A percentile compares a stretch with the other conserved stretches of the same genome.
These are phyloP conservation scores for Colaptes auratus DNA, from an alignment of 2,113 vertebrate species.

Conservation along the genomic window DNA sequence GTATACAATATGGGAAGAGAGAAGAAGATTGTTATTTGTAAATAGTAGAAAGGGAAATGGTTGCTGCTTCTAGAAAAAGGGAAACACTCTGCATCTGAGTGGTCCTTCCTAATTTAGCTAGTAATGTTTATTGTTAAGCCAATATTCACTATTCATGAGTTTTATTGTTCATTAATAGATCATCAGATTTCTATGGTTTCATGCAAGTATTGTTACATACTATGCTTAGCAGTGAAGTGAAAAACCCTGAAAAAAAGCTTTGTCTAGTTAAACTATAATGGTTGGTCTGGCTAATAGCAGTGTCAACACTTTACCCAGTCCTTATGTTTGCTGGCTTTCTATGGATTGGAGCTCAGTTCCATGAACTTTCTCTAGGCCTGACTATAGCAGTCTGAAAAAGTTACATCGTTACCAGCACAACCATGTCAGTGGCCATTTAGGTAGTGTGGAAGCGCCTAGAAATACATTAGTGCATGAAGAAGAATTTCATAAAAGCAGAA, in stretches of 20 bases:
- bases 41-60: neutral
- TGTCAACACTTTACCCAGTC: neutral
- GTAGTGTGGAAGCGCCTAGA: neutral
- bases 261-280: neutral
- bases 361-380: neutral
- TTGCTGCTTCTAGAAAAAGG: neutral
- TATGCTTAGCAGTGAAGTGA: neutral
- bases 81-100: neutral
- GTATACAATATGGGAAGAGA: neutral
- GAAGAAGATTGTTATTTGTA: neutral
- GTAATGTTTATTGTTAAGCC: neutral
- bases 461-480: neutral
- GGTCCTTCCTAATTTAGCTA: neutral
- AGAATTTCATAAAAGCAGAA: neutral
- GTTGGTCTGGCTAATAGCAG: neutral
- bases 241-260: neutral
- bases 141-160: neutral
- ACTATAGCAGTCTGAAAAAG: neutral
- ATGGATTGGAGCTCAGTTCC: neutral
- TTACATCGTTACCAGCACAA: neutral
- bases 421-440: neutral
- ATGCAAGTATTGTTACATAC: neutral
- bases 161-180: conserved; percentile 10
- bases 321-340: neutral
- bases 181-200: neutral